Conservation (phyloP, 1,140 invertebrate species). For the Papilio machaon region DNA sequence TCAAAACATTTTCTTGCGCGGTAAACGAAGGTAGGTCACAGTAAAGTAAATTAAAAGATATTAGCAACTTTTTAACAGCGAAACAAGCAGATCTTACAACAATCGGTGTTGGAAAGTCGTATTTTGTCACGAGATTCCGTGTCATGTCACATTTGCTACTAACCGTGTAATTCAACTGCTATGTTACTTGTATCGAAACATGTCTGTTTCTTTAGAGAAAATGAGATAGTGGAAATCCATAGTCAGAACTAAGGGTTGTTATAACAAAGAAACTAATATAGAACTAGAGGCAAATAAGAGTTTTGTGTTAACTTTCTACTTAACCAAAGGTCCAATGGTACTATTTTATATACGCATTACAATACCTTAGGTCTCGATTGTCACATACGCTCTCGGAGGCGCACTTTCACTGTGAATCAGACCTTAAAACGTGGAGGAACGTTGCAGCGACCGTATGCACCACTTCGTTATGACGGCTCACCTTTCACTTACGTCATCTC, state of each 20-base stretch:
- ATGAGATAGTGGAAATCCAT: background rate
- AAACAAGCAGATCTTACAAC: background rate
- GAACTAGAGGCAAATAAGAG: background rate
- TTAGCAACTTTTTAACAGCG: background rate
- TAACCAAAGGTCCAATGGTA: background rate
- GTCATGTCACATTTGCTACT: too few species aligned
- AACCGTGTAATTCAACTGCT: too few species aligned
- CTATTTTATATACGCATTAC: background rate
- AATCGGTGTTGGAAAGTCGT: too few species aligned
- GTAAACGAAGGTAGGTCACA: background rate
- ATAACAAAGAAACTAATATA: background rate
- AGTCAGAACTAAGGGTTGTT: background rate
- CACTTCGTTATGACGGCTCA: constrained; percentile 25
- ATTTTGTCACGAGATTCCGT: too few species aligned
- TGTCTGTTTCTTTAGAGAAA: too few species aligned
- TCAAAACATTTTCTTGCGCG: background rate
- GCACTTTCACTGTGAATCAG: constrained; percentile 19
- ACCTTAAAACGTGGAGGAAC: constrained; percentile 22
- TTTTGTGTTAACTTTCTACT: background rate
- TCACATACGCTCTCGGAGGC: background rate
- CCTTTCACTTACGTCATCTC: constrained; percentile 34
- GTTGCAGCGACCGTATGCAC: constrained; percentile 12
- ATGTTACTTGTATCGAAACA: too few species aligned
- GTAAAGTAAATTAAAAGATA: background rate
- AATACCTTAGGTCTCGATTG: background rate